Evolutionary conservation across 2,113 vertebrate species (phyloP).

Genomic region (Notechis scutatus): DNA sequence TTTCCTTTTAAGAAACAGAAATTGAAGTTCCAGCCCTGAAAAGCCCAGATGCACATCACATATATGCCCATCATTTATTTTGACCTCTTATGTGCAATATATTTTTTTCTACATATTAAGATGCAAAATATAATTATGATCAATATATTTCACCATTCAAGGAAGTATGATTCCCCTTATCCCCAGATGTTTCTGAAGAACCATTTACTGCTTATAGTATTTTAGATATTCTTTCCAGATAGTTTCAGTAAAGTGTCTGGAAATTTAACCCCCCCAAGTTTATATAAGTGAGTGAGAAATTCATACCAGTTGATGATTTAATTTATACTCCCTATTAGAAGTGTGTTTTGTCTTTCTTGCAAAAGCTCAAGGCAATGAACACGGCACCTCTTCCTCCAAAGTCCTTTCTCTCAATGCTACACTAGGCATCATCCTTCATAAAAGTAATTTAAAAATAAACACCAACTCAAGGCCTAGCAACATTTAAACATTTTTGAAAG

Average conservation of each 20-base stretch:
- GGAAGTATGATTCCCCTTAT: not conserved
- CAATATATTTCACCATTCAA: not conserved
- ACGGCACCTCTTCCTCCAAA: not conserved
- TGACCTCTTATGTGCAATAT: not conserved
- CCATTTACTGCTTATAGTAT: not conserved
- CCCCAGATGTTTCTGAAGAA: not conserved
- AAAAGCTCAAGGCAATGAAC: not conserved
- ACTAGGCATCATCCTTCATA: not conserved
- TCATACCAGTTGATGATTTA: not conserved
- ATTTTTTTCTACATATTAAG: not conserved
- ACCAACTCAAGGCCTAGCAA: not conserved
- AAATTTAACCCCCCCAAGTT: not conserved
- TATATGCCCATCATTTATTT: not conserved
- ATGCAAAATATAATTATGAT: not conserved
- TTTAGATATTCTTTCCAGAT: not conserved
- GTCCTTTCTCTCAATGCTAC: not conserved
- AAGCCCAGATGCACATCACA: not conserved
- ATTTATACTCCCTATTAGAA: not conserved
- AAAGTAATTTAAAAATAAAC: not conserved
- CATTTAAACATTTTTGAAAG: conserved; percentile 19
- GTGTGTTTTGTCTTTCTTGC: not conserved
- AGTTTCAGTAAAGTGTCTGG: not conserved
- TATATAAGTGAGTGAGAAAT: not conserved
- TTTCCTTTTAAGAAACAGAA: not conserved
- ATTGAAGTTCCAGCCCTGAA: not conserved